These are phyloP conservation scores for Pachyrhynchus sulphureomaculatus DNA, from an alignment of 1,140 invertebrate species.

Conservation along the genomic window DNA sequence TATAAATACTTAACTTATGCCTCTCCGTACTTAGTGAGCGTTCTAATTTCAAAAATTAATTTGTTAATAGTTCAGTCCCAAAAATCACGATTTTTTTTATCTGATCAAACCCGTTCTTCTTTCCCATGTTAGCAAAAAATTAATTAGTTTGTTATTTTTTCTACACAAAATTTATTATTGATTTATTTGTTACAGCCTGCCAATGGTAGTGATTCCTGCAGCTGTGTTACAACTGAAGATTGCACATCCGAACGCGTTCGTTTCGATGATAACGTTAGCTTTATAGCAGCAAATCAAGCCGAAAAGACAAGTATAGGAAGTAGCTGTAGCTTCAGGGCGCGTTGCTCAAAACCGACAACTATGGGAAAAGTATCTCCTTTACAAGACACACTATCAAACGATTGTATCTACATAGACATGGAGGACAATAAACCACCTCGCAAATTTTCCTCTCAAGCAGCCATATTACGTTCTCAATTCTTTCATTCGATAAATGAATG, in stretches of 20 bases:
- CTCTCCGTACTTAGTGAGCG: no score
- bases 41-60: no score
- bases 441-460: constrained; percentile 42
- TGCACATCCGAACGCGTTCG: constrained; percentile 60
- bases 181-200: constrained; percentile 39
- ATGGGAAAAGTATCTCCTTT: constrained; percentile 23
- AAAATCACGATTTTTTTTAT: no score
- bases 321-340: constrained; percentile 46
- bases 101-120: no score
- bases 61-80: no score
- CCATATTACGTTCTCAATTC: constrained; percentile 46
- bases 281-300: constrained; percentile 41
- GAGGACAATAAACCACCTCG: constrained; percentile 39
- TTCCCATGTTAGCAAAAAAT: no score
- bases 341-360: constrained; percentile 30
- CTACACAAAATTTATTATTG: no score
- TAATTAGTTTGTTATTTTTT: no score
- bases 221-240: constrained; percentile 56
- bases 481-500: constrained; percentile 43
- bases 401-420: constrained; percentile 48
- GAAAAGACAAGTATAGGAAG: constrained; percentile 49
- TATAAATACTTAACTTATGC: no score
- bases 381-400: constrained; percentile 45
- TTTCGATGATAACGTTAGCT: constrained; percentile 59
- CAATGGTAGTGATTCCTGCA: constrained; percentile 46